phyloP scores from a whole-genome alignment of 1,140 invertebrate genomes.

The Lasioglossum albipes region DNA sequence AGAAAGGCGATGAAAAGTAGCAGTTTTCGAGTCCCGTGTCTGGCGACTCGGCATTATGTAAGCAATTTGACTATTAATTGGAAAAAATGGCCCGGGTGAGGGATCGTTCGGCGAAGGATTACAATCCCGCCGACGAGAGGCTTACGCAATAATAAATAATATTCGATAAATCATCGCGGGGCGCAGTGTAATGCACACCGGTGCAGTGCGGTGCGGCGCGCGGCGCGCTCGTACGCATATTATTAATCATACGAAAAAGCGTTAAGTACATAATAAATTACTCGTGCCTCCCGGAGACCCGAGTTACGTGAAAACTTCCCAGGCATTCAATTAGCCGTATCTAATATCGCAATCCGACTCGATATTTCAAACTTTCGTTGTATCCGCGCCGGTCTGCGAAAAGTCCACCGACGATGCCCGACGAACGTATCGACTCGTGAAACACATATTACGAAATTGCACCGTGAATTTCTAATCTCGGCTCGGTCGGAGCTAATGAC shows the following conservation, averaged over 20 bases:
- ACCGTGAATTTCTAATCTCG: conserved; percentile 31
- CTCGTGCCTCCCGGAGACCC: conserved; percentile 15
- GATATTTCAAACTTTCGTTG: conserved; percentile 46
- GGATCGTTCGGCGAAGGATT: conserved; percentile 19
- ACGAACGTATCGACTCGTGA: conserved; percentile 12
- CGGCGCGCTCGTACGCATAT: conserved; percentile 3
- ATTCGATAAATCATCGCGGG: conserved; percentile 35
- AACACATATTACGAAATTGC: conserved; percentile 30
- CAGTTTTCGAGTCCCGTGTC: not conserved
- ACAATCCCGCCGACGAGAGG: conserved; percentile 21
- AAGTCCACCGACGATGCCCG: conserved; percentile 15
- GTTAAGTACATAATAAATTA: conserved; percentile 51
- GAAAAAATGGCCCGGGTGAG: not conserved
- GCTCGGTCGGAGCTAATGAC: conserved; percentile 10
- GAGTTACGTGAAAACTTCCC: conserved; percentile 42
- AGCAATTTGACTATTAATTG: conserved; percentile 10
- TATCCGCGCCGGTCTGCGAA: conserved; percentile 8
- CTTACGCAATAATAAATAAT: conserved; percentile 35
- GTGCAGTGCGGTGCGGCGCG: not conserved
- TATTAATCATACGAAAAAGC: conserved; percentile 49
- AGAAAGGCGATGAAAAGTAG: not conserved
- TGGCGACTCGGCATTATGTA: not conserved
- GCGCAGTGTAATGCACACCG: conserved; percentile 2
- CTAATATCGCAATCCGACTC: conserved; percentile 44
- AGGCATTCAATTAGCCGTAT: conserved; percentile 47